Evolutionary conservation across 2,113 vertebrate species (phyloP).

Genomic region (Lophius piscatorius): DNA sequence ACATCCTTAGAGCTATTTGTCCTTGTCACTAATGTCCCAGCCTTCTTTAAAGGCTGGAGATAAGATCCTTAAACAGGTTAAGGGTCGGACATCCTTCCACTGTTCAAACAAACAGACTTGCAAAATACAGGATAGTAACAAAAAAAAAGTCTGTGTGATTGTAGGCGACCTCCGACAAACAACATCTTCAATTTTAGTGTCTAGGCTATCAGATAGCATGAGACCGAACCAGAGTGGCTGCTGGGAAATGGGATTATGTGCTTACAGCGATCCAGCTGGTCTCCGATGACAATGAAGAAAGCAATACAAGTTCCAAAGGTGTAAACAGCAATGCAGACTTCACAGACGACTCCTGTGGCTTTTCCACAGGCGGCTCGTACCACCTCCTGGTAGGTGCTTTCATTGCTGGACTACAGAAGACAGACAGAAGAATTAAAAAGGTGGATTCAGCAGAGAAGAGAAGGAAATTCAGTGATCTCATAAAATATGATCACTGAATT

Average conservation of each 20-base stretch:
- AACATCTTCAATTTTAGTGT: neutral
- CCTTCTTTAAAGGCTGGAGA: neutral
- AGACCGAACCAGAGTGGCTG: neutral
- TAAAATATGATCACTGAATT: neutral
- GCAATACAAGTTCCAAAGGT: constrained; percentile 97
- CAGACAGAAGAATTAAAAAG: neutral
- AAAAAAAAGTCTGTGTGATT: constrained; percentile 1
- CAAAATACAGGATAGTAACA: neutral
- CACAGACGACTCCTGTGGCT: constrained; percentile 87
- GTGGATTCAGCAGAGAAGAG: neutral
- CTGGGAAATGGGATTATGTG: constrained; percentile 1
- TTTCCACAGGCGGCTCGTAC: constrained; percentile 93
- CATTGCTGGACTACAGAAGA: constrained; percentile 85
- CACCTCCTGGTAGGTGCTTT: constrained; percentile 96
- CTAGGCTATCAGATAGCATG: neutral
- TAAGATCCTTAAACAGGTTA: neutral
- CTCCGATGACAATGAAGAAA: constrained; percentile 98
- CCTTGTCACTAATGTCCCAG: constrained; percentile 13
- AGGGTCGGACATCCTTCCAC: neutral
- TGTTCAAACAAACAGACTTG: neutral
- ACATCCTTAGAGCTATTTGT: constrained; percentile 44
- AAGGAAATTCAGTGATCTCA: neutral
- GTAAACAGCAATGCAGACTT: constrained; percentile 91
- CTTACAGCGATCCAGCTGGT: constrained; percentile 97
- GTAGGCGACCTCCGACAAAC: neutral